Conservation (phyloP, 2,113 vertebrate species). For the Pyrgilauda ruficollis region DNA sequence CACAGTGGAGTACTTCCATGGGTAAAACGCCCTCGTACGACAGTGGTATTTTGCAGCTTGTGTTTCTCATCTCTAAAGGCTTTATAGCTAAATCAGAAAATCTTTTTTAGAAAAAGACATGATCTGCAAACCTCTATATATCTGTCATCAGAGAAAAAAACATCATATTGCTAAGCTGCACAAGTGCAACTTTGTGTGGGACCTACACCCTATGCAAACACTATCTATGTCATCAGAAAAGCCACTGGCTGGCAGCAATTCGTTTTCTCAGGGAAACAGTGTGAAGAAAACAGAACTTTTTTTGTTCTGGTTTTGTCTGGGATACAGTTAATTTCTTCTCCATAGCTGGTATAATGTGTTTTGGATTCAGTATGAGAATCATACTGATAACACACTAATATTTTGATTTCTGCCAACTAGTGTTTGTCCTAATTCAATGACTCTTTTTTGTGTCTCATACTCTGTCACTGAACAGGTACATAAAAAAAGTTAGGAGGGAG, state of each 20-base stretch:
- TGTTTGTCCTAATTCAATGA: neutral
- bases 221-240: neutral
- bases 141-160: rapidly evolving
- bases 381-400: neutral
- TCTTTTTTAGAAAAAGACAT: neutral
- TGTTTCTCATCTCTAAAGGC: neutral
- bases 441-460: neutral
- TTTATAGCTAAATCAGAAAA: neutral
- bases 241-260: rapidly evolving
- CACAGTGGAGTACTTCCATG: neutral
- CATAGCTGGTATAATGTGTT: neutral
- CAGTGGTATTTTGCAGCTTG: neutral
- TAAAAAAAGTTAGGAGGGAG: neutral
- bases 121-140: neutral
- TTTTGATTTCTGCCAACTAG: neutral
- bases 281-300: neutral
- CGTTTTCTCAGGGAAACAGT: neutral
- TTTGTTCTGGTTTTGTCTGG: neutral
- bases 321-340: neutral
- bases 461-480: neutral
- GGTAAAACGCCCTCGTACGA: neutral
- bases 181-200: neutral
- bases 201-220: neutral
- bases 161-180: neutral
- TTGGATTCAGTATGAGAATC: neutral